Conservation (phyloP, 2,113 vertebrate species). For the Eupsittula cactorum region DNA sequence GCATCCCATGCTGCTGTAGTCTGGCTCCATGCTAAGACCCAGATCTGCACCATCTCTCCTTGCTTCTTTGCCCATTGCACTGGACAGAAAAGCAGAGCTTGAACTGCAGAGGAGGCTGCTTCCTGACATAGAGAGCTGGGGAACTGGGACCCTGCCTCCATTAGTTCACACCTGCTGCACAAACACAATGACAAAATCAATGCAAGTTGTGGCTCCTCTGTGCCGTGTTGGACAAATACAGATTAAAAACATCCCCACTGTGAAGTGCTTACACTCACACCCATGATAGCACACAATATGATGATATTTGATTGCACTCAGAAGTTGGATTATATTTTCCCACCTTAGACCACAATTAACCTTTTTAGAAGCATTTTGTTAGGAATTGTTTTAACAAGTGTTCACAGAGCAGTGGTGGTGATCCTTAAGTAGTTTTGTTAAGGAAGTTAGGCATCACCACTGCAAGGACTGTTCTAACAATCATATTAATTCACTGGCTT, state of each 20-base stretch:
- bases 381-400: constrained; percentile 1
- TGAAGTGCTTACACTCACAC: neutral
- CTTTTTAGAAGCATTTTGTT: neutral
- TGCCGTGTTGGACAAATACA: constrained; percentile 3
- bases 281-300: neutral
- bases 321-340: neutral
- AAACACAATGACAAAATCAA: constrained; percentile 27
- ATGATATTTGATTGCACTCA: neutral
- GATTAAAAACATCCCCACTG: neutral
- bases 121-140: neutral
- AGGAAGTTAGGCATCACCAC: constrained; percentile 18
- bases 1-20: neutral
- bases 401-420: neutral
- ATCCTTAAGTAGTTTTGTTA: constrained; percentile 11
- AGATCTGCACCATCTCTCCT: neutral
- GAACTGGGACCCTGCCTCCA: neutral
- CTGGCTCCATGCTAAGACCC: neutral
- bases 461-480: constrained; percentile 43
- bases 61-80: neutral
- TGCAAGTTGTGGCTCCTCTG: neutral
- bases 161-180: constrained; percentile 15
- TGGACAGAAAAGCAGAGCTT: neutral
- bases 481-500: constrained; percentile 63
- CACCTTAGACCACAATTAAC: neutral
- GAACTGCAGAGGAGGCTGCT: neutral